These are phyloP conservation scores for Apodemia duryi DNA, from an alignment of 2,888 invertebrate species.

Conservation along the genomic window DNA sequence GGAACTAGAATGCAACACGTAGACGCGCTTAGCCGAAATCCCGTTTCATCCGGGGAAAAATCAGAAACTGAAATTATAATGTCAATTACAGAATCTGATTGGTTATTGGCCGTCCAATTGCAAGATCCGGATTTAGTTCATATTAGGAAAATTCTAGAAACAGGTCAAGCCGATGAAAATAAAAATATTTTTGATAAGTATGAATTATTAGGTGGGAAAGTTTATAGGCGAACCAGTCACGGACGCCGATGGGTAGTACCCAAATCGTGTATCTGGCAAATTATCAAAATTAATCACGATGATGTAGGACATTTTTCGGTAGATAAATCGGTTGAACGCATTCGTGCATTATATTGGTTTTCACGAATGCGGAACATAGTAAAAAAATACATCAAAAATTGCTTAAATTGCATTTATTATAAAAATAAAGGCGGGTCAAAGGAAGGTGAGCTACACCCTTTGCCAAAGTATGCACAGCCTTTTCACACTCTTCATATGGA, in stretches of 20 bases:
- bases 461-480: constrained; percentile 5
- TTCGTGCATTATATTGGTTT: neutral
- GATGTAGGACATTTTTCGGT: constrained; percentile 29
- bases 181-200: constrained; percentile 3
- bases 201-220: constrained; percentile 24
- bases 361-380: neutral
- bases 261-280: constrained; percentile 35
- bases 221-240: constrained; percentile 32
- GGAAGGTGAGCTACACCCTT: neutral
- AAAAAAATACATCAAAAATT: constrained; percentile 12
- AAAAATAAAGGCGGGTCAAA: neutral
- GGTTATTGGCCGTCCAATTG: constrained; percentile 32
- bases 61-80: constrained; percentile 17
- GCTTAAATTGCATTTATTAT: constrained; percentile 12
- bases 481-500: constrained; percentile 16
- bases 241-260: constrained; percentile 38
- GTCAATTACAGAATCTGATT: constrained; percentile 26
- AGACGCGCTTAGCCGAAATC: constrained; percentile 15
- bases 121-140: constrained; percentile 28
- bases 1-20: constrained; percentile 36
- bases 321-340: neutral
- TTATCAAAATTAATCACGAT: constrained; percentile 31
- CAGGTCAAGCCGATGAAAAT: neutral
- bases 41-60: constrained; percentile 12
- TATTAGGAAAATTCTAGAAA: constrained; percentile 25